A percentile compares a stretch with the other conserved stretches of the same genome.
Evolutionary conservation across 2,888 invertebrate species (phyloP).

Genomic region (Orthosia incerta): DNA sequence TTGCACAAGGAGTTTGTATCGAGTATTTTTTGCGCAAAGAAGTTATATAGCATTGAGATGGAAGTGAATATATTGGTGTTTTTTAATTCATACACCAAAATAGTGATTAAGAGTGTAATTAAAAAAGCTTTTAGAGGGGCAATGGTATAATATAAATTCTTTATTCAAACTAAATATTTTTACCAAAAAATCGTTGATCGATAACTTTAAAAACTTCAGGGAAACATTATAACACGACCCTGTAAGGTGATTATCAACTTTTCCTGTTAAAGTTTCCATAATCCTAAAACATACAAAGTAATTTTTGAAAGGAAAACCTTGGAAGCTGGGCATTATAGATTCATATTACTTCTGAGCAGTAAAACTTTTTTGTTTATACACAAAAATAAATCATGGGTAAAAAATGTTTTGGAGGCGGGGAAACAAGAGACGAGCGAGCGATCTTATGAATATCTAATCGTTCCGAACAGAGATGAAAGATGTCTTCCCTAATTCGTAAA

Average conservation of each 20-base stretch:
- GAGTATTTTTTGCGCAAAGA: no score
- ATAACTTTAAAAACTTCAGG: slow-evolving; percentile 5
- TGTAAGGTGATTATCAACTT: slow-evolving; percentile 54
- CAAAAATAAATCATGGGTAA: slow-evolving; percentile 78
- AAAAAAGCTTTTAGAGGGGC: no score
- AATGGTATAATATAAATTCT: neutral
- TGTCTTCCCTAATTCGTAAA: slow-evolving; percentile 82
- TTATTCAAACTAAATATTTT: neutral
- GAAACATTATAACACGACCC: slow-evolving; percentile 28
- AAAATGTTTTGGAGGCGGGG: slow-evolving; percentile 71
- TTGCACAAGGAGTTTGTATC: no score
- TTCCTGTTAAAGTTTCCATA: slow-evolving; percentile 50
- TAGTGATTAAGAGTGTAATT: no score
- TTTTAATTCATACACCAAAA: no score
- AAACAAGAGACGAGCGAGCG: slow-evolving; percentile 72
- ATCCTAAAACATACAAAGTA: slow-evolving; percentile 67
- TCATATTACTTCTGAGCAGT: slow-evolving; percentile 77
- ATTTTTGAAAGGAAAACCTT: slow-evolving; percentile 59
- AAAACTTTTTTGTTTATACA: slow-evolving; percentile 84
- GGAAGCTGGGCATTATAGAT: slow-evolving; percentile 76
- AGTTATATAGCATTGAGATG: no score
- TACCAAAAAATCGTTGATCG: neutral
- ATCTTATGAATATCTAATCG: slow-evolving; percentile 87
- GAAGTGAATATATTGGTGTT: no score
- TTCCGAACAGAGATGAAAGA: slow-evolving; percentile 84